These are phyloP conservation scores for Solenopsis invicta DNA, from an alignment of 1,140 invertebrate genomes.

Conservation along the genomic window DNA sequence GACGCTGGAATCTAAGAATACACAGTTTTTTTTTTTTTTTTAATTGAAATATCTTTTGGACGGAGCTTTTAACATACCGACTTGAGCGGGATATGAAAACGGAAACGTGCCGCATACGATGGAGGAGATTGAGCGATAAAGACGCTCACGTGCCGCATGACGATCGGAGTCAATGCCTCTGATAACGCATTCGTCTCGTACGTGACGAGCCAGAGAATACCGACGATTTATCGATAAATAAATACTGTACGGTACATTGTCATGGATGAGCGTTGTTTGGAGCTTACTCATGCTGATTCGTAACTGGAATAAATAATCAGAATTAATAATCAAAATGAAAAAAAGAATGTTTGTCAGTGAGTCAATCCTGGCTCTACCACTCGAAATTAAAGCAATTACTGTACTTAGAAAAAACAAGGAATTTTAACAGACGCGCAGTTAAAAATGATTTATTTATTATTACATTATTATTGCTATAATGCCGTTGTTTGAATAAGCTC, in stretches of 20 bases:
- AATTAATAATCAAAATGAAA: background rate
- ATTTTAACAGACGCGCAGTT: background rate
- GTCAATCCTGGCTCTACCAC: background rate
- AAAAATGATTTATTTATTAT: background rate
- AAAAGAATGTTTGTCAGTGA: background rate
- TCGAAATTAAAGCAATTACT: background rate
- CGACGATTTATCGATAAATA: constrained; percentile 1
- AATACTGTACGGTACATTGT: background rate
- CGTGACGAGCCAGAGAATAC: constrained; percentile 3
- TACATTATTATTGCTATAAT: background rate
- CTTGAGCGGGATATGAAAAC: background rate
- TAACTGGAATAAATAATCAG: constrained; percentile 15
- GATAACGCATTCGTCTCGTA: constrained; percentile 45
- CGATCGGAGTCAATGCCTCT: constrained; percentile 39
- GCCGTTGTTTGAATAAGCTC: background rate
- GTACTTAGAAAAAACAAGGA: background rate
- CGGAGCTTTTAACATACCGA: background rate
- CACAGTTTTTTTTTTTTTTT: background rate
- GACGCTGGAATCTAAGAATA: background rate
- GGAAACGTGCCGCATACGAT: background rate
- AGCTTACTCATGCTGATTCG: background rate
- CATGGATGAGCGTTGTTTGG: background rate
- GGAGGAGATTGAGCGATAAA: constrained; percentile 11
- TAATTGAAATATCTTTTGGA: no score
- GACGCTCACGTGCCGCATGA: constrained; percentile 11